Percentiles rank a stretch among this genome's conserved stretches.
Conservation (phyloP, 2,888 invertebrate genomes). For the Mimumesa dahlbomi region DNA sequence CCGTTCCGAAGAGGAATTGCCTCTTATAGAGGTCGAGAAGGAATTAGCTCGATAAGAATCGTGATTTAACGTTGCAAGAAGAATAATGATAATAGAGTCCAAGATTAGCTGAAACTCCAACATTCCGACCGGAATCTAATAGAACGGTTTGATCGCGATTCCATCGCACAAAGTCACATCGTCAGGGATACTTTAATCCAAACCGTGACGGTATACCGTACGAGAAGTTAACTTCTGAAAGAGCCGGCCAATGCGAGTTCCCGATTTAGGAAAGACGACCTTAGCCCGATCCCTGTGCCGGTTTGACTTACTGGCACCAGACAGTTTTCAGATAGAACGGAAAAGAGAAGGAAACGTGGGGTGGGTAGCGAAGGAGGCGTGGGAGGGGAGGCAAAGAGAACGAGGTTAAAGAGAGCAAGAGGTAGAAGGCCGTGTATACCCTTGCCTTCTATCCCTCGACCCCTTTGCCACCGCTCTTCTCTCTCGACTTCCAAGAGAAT, state of each 20-base stretch:
- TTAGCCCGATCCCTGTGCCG: conserved; percentile 11
- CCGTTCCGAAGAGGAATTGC: conserved; percentile 1
- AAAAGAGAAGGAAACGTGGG: conserved; percentile 14
- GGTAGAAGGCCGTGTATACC: conserved; percentile 14
- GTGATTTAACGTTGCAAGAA: background rate
- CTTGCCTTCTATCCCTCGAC: conserved; percentile 24
- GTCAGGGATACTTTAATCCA: background rate
- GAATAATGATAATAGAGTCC: too few species aligned
- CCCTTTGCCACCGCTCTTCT: conserved; percentile 20
- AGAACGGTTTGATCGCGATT: background rate
- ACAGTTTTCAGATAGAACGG: conserved; percentile 14
- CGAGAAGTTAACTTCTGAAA: background rate
- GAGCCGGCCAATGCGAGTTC: background rate
- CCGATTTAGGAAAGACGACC: conserved; percentile 10
- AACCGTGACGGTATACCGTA: background rate
- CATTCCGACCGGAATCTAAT: background rate
- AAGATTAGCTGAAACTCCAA: background rate
- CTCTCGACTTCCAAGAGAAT: conserved; percentile 5
- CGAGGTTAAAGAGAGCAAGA: conserved; percentile 17
- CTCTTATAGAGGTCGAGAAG: too few species aligned
- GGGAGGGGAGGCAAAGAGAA: background rate
- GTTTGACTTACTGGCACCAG: conserved; percentile 19
- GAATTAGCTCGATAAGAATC: background rate
- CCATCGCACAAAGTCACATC: background rate
- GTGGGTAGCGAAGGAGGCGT: background rate